Evolutionary conservation across 2,888 invertebrate genomes (phyloP), one percentile per base, ranked within the genome.

Genomic region (Nudaria mundana): DNA sequence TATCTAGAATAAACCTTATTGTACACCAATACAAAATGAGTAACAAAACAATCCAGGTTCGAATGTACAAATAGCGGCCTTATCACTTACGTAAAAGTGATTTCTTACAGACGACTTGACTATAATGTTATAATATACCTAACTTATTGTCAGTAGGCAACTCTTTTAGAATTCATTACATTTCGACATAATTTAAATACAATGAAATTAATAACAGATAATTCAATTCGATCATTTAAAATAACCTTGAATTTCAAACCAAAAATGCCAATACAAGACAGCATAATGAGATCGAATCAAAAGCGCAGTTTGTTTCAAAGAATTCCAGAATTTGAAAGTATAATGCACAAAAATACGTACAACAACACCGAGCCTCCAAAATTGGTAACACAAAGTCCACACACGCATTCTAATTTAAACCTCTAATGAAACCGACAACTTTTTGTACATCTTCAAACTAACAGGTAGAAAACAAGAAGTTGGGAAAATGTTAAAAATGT

Each of bases 281-380:
- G 68, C 63, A 73, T 78, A 79, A 78, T 71, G 76, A 78, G 66
- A 65, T 48, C 48, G 56, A 55, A 58, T 64, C 66, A 67, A 73
- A 76, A 76, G 56, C 66, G 56, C 52, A 59, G 63, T 62, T 58
- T 55, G 52, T 53, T 62, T 61, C 48, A 47, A 47, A 58, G 72
- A 72, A 77, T 80, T 71, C 69, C 43, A 46, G 61, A 59, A 85
- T 86, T 81, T 84, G 63, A 81, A 86, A 85, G 81, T 86, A 81
- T 86, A 86, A 86, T 85, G 66, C 62, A 63, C 67, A 63, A 70
- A 81, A 75, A 76, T 71, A 66, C 65, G 40, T 52, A 49, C 56
- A 56, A 49, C 56, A 56, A 41, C 63, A 58, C 63, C 54, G 45
- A 37, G 47, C 48, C 37, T 45, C 76, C 73, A 54, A 70, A 71